Conservation (phyloP, 2,797 vertebrate species). For the Trichosurus vulpecula region DNA sequence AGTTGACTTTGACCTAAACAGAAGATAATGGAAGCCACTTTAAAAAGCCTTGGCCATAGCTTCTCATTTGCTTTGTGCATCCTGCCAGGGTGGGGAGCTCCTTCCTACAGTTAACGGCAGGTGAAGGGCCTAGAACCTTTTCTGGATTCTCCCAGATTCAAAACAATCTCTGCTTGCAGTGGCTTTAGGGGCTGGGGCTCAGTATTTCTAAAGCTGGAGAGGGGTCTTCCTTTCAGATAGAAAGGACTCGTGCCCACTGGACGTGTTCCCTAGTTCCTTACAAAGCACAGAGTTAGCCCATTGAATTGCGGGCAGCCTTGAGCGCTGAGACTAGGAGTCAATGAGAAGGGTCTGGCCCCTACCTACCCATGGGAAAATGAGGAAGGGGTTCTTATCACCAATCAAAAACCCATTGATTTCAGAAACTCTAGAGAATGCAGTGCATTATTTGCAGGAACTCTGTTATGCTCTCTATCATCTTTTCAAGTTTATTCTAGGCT, state of each 20-base stretch:
- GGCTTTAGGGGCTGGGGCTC: neutral
- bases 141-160: conserved; percentile 43
- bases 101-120: conserved; percentile 73
- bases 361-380: neutral
- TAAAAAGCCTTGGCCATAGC: conserved; percentile 83
- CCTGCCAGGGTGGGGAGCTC: neutral
- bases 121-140: conserved; percentile 68
- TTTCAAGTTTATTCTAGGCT: neutral
- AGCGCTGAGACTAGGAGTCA: neutral
- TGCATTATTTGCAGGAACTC: neutral
- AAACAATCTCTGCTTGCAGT: rapidly evolving
- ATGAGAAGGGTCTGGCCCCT: neutral
- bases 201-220: too few species aligned
- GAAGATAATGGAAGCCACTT: conserved; percentile 88
- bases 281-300: neutral
- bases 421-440: neutral
- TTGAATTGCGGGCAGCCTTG: neutral
- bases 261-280: neutral
- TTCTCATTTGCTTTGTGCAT: conserved; percentile 63
- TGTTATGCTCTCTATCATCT: neutral
- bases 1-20: conserved; percentile 94
- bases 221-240: neutral
- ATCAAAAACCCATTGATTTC: neutral
- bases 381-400: neutral
- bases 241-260: neutral